Conservation (phyloP, 2,797 vertebrate genomes). For the Pseudocheirus occidentalis region DNA sequence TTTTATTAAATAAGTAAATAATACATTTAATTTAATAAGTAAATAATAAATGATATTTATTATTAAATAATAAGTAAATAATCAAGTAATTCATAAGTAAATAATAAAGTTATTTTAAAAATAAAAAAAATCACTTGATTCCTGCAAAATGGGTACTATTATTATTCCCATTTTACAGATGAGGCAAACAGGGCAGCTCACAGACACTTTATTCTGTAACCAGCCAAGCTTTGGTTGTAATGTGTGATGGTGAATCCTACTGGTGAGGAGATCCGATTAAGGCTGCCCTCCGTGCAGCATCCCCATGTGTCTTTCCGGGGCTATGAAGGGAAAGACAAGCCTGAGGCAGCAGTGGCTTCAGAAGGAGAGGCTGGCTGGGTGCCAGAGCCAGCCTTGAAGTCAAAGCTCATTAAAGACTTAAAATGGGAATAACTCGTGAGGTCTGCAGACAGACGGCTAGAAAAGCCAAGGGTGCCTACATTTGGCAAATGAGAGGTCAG, state of each 20-base stretch:
- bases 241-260: constrained; percentile 10
- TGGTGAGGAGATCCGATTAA: constrained; percentile 45
- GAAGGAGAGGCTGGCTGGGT: not conserved
- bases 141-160: not conserved
- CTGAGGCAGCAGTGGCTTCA: constrained; percentile 17
- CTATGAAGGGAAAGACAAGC: constrained; percentile 61
- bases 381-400: constrained; percentile 69
- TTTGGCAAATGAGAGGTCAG: constrained; percentile 54
- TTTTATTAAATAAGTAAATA: too few species aligned
- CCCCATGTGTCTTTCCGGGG: not conserved
- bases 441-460: constrained; percentile 22
- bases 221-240: not conserved
- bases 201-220: not conserved
- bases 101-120: not conserved
- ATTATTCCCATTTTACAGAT: not conserved
- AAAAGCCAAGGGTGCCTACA: constrained; percentile 26
- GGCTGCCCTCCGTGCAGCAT: constrained; percentile 26
- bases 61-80: too few species aligned
- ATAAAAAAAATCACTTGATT: not conserved
- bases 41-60: too few species aligned
- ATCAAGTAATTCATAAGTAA: too few species aligned
- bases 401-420: constrained; percentile 73
- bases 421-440: constrained; percentile 50
- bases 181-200: not conserved
- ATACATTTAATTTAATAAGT: too few species aligned